Evolutionary conservation across 2,113 vertebrate species (phyloP), one percentile per base, ranked within the genome.

Genomic region (Balaeniceps rex): DNA sequence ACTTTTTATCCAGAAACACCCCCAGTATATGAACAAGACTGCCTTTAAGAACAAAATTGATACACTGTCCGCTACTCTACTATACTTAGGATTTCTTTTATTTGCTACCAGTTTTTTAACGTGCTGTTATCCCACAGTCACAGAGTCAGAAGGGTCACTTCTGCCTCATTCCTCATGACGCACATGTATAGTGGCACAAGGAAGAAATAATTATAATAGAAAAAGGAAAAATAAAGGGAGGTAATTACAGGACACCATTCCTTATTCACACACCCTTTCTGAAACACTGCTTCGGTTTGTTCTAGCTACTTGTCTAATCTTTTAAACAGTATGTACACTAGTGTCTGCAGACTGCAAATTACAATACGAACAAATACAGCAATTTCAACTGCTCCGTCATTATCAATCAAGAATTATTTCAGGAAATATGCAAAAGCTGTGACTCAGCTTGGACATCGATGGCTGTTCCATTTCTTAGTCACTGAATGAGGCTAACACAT

Each of bases 381-480:
- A 38, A 78, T 79, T 91, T 81, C 55, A 84, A 85, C 72, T 58
- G 64, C 51, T 95, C 29, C 23, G 15, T 25, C 68, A 66, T 90
- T 86, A 95, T 75, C 87, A 95, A 94, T 88, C 95, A 93, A 84
- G 86, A 94, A 79, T 81, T 68, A 83, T 90, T 83, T 91, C 83
- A 91, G 82, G 78, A 92, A 83, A 90, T 60, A 89, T 69, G 83
- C 49, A 92, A 74, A 91, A 92, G 89, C 88, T 92, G 91, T 97
- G 96, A 97, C 81, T 97, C 96, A 96, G 87, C 92, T 54, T 81
- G 95, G 96, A 90, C 84, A 95, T 80, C 3, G n/a, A 95, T 83
- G 80, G 92, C 68, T 93, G 78, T 38, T 97, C 87, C 93, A 90
- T 89, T 94, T 94, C 96, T 97, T 95, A 97, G 94, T 94, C 95